Conservation (phyloP, 2,888 invertebrate species). For the Leptinotarsa tumamoca region DNA sequence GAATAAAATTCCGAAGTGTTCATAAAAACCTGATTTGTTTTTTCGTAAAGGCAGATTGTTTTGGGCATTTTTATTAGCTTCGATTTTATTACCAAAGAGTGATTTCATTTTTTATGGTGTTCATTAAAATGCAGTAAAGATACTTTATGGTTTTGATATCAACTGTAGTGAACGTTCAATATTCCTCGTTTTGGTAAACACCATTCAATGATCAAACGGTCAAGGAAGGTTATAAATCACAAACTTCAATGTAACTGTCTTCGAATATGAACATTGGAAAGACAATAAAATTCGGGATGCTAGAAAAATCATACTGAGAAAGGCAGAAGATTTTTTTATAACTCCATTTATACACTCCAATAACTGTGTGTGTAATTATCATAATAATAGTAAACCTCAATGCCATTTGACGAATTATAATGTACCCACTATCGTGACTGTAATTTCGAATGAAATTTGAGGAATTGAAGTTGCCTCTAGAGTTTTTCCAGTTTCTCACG, state of each 20-base stretch:
- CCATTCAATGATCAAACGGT: background rate
- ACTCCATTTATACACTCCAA: no score
- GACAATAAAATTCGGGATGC: background rate
- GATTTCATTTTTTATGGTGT: constrained; percentile 26
- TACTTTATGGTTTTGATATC: constrained; percentile 25
- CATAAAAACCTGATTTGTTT: constrained; percentile 24
- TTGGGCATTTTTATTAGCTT: constrained; percentile 20
- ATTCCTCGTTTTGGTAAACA: constrained; percentile 27
- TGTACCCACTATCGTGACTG: no score
- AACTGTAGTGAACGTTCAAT: constrained; percentile 28
- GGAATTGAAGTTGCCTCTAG: no score
- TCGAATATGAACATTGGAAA: background rate
- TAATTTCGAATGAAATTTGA: no score
- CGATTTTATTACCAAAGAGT: constrained; percentile 27
- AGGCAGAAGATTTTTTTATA: background rate
- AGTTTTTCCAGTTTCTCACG: no score
- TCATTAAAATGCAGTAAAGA: constrained; percentile 30
- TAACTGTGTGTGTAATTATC: no score
- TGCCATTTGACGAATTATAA: no score
- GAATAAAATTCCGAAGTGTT: constrained; percentile 22
- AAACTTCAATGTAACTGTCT: background rate
- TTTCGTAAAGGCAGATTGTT: constrained; percentile 17
- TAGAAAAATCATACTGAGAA: background rate
- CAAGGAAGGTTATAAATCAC: background rate
- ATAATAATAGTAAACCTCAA: no score